Evolutionary conservation across 2,113 vertebrate species (phyloP).

Genomic region (Peromyscus polionotus): DNA sequence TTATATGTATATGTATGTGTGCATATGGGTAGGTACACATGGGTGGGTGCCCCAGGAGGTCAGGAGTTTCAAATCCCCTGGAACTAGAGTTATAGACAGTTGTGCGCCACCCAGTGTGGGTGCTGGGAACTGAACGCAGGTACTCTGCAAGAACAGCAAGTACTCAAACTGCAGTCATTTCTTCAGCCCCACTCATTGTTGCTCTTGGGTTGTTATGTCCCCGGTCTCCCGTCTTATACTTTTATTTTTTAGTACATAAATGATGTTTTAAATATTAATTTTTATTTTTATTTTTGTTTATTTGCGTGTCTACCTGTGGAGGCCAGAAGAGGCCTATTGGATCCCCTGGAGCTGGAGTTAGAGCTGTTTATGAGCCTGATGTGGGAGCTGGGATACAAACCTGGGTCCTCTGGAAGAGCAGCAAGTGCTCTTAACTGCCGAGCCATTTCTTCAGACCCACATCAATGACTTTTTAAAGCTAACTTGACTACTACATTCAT

Average conservation of each 20-base stretch:
- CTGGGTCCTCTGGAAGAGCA: not conserved
- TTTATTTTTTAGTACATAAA: not conserved
- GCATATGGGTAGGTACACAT: not conserved
- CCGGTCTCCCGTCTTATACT: not conserved
- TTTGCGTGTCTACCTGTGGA: not conserved
- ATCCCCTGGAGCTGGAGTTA: not conserved
- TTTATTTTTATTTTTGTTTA: not conserved
- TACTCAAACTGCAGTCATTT: not conserved
- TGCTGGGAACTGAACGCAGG: not conserved
- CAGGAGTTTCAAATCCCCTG: not conserved
- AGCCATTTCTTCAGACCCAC: not conserved
- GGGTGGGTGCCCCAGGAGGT: not conserved
- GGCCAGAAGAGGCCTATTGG: not conserved
- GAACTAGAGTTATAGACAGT: not conserved
- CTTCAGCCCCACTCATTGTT: not conserved
- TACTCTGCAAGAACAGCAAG: not conserved
- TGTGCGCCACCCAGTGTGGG: too few species aligned
- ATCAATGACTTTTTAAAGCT: not conserved
- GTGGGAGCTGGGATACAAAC: not conserved
- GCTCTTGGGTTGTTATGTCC: not conserved
- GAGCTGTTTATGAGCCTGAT: not conserved
- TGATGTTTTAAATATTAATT: not conserved
- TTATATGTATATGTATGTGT: not conserved
- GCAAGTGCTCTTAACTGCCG: not conserved
- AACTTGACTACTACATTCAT: conserved; percentile 38